Conservation (phyloP, 2,888 invertebrate genomes). For the Pollenia labialis region DNA sequence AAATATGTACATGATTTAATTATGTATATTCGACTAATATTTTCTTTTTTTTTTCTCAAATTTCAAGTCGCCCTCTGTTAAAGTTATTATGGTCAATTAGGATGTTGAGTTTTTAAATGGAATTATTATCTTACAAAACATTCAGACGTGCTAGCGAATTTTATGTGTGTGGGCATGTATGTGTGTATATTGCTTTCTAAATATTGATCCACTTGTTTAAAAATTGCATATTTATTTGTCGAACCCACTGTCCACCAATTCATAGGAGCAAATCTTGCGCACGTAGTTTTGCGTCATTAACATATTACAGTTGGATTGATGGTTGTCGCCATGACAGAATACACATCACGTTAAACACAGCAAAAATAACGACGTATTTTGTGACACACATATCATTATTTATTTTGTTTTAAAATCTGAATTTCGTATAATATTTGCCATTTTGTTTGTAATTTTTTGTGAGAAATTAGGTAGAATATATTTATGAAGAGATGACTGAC, state of each 20-base stretch:
- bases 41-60: no score
- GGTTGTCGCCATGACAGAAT: slow-evolving; percentile 29
- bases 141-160: no score
- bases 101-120: no score
- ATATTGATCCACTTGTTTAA: no score
- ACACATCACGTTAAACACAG: slow-evolving; percentile 31
- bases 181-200: no score
- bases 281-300: slow-evolving; percentile 22
- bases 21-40: no score
- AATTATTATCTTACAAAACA: no score
- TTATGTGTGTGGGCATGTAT: no score
- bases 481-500: slow-evolving; percentile 31
- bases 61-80: no score
- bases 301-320: slow-evolving; percentile 28
- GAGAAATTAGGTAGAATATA: slow-evolving; percentile 32
- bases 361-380: slow-evolving; percentile 22
- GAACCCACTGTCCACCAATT: not conserved
- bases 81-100: no score
- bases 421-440: slow-evolving; percentile 6
- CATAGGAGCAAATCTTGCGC: not conserved
- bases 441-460: slow-evolving; percentile 3
- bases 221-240: no score
- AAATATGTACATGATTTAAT: no score
- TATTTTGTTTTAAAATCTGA: slow-evolving; percentile 34
- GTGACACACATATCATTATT: slow-evolving; percentile 10